Base-by-base conservation (phyloP, 2,113 vertebrate species). In the Reinhardtius hippoglossoides region DNA sequence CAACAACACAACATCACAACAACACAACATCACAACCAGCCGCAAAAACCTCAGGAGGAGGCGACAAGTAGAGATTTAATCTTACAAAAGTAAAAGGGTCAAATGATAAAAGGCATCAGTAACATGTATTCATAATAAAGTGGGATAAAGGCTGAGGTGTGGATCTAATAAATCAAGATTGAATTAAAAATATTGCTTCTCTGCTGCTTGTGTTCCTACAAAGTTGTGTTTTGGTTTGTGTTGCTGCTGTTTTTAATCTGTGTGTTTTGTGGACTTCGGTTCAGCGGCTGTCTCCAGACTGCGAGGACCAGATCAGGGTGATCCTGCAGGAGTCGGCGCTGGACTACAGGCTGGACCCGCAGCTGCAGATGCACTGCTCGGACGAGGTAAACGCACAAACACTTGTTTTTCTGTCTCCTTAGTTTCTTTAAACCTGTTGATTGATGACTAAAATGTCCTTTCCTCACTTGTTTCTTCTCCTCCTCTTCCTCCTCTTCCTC, bases 301-400 rank as follows among this genome's bases (percentile, higher is more conserved):
- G 97, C 0, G 98, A 99, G 83, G 97, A 98, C 89, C 98, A 99
- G 93, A 99, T 99, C 77, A 89, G 95, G 46, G 93, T 99, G 57
- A 98, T 99, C 44, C 97, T 99, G 56, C 96, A 98, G 89, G 98
- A 99, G 67, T 98, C 98, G 0, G 98, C 98, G 2, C 95, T 99
- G 3, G 98, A 99, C 89, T 99, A 99, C 90, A 95, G 98, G 62
- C 95, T 99, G 13, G 97, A 99, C 83, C 98, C 97, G 20, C 97
- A 99, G 74, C 95, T 99, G 54, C 97, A 99, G 93, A 94, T 97
- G 67, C 97, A 99, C 86, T 99, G 97, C 70, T 96, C 95, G 20
- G 96, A 98, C 0, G 98, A 99, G 96, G 97, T 85, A 31, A 1
- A 5, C 65, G 10, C 76, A 59, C 61, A 42, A 37, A 48, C 37